Conservation (phyloP, 2,888 invertebrate species). For the Macrophya alboannulata region DNA sequence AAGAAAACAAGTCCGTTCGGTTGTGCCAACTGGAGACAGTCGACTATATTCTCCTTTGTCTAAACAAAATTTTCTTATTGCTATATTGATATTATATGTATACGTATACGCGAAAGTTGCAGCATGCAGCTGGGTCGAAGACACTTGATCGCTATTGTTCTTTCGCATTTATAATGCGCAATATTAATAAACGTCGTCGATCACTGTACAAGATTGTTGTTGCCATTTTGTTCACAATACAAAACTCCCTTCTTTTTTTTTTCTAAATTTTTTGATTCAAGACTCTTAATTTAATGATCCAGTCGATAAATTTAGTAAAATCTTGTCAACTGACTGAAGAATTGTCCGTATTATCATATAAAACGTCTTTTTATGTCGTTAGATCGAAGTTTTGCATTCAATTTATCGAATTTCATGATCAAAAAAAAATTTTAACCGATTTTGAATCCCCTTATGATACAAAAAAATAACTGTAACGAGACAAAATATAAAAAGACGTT, state of each 20-base stretch:
- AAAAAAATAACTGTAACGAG: not conserved
- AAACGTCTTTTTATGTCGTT: no score
- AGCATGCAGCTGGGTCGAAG: conserved; percentile 13
- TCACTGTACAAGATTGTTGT: not conserved
- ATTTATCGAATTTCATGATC: no score
- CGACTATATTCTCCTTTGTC: conserved; percentile 49
- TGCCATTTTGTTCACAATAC: not conserved
- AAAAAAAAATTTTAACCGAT: not conserved
- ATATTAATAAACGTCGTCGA: not conserved
- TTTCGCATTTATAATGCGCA: not conserved
- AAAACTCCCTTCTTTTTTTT: no score
- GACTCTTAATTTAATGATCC: no score
- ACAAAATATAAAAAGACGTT: not conserved
- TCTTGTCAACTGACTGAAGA: no score
- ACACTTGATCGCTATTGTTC: conserved; percentile 17
- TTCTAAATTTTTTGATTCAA: no score
- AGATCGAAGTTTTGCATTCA: no score
- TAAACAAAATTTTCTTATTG: conserved; percentile 41
- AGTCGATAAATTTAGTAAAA: no score
- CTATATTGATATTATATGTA: not conserved
- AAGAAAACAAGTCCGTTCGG: conserved; percentile 64
- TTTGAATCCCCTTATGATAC: not conserved
- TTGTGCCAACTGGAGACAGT: conserved; percentile 63
- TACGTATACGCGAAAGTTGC: not conserved
- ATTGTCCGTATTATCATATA: no score